Percentiles rank a stretch among this genome's conserved stretches.
Evolutionary conservation across 2,113 vertebrate genomes (phyloP).

Genomic region (Kryptolebias marmoratus): DNA sequence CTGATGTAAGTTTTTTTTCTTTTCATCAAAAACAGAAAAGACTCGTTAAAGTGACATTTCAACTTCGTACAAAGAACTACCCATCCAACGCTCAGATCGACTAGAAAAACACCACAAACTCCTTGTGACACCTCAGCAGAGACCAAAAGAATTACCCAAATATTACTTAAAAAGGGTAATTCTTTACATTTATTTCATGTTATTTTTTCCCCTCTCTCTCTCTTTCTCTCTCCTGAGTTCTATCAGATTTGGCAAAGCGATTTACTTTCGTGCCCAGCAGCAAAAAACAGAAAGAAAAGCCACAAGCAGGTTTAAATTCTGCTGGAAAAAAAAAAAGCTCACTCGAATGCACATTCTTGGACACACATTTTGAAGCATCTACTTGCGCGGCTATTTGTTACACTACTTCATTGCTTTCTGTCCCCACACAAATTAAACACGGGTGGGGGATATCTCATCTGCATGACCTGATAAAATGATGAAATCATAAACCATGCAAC

Average conservation of each 20-base stretch:
- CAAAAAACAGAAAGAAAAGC: conserved; percentile 38
- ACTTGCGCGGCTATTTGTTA: conserved; percentile 25
- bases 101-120: conserved; percentile 35
- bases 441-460: conserved; percentile 4
- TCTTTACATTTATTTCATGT: neutral
- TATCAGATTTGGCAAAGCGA: conserved; percentile 20
- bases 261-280: conserved; percentile 17
- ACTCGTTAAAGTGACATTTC: conserved; percentile 50
- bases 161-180: conserved; percentile 14
- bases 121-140: conserved; percentile 20
- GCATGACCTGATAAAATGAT: conserved; percentile 28
- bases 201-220: neutral
- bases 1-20: conserved; percentile 33
- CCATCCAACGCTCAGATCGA: conserved; percentile 30
- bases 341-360: conserved; percentile 26
- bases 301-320: conserved; percentile 24
- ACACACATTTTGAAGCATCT: conserved; percentile 1
- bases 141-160: conserved; percentile 1
- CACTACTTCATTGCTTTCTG: conserved; percentile 14
- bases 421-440: neutral
- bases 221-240: conserved; percentile 11
- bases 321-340: conserved; percentile 17
- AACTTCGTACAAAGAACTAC: conserved; percentile 29
- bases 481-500: conserved; percentile 50
- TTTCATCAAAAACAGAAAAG: conserved; percentile 25